Evolutionary conservation across 2,888 invertebrate genomes (phyloP), one percentile per base, ranked within the genome.

Genomic region (Silvanus unidentatus): DNA sequence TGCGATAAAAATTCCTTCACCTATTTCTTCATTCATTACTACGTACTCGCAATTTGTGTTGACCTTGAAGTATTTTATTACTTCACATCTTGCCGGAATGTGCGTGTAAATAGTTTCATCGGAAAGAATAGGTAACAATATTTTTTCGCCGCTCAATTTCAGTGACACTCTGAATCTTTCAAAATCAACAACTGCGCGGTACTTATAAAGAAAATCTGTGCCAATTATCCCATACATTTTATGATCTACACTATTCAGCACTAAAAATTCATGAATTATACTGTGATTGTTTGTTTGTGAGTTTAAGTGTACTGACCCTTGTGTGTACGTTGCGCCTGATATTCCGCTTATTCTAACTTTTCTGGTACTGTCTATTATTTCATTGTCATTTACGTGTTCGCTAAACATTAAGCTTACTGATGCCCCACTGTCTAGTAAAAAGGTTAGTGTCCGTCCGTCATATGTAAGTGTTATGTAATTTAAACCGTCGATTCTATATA

Each of bases 1-100:
- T 29, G 49, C 52, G 2, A 46, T 29, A 43, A 50, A 50, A 38
- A 52, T 39, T 29, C 50, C 52, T 36, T 52, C 44, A 1, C 38
- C 2, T 16, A 45, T 13, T 41, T 48, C 35, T 8, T 45, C 27
- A 22, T 40, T 16, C 28, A 43, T 13, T 15, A 43, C 39, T 6
- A 48, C 35, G 30, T 45, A 50, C 11, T 50, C 43, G 12, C 39
- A 28, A 11, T 36, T 40, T 2, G 11, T 42, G 11, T 48, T 27
- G 15, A 40, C 37, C 16, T 37, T 13, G 32, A 40, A 47, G 42
- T 48, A 45, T 43, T 43, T 43, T 34, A 53, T 47, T 16, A 48
- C 34, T 44, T 49, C 48, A 38, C 49, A 49, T 13, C 49, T 29
- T 12, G 48, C 15, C 4, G 44, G 44, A 39, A 51, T 42, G 13